A percentile compares a stretch with the other conserved stretches of the same genome.
phyloP scores from a whole-genome alignment of 2,797 vertebrate genomes.

The Brotogeris chrysoptera region DNA sequence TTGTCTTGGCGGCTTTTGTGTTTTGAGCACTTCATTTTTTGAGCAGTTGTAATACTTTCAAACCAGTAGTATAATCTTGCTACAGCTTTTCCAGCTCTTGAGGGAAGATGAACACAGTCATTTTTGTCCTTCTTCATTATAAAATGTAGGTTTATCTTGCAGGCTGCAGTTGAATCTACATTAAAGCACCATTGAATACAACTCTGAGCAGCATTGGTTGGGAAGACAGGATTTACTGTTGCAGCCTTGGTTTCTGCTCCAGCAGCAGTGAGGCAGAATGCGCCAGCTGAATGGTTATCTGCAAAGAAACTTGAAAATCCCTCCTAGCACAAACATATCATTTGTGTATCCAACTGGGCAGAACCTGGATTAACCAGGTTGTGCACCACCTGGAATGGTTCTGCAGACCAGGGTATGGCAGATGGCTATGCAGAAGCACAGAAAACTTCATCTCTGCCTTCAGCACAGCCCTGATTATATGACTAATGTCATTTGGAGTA shows the following conservation, averaged over 20 bases:
- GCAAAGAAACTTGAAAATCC: conserved; percentile 10
- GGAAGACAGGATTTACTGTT: neutral
- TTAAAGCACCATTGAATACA: neutral
- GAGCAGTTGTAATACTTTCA: neutral
- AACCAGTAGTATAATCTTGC: neutral
- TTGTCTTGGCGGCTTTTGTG: neutral
- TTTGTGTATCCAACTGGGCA: neutral
- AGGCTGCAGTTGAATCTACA: neutral
- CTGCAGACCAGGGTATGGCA: neutral
- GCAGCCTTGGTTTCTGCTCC: neutral
- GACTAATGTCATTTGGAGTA: neutral
- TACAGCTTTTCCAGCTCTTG: neutral
- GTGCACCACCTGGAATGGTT: conserved; percentile 8
- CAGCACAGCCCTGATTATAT: neutral
- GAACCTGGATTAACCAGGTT: neutral
- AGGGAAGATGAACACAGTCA: neutral
- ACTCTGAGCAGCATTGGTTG: neutral
- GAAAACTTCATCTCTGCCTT: neutral
- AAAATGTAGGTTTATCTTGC: neutral
- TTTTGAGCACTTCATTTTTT: neutral
- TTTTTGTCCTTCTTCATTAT: neutral
- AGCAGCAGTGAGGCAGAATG: neutral
- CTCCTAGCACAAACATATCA: conserved; percentile 11
- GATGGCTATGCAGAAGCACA: conserved; percentile 20
- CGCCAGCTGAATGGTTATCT: neutral